These are phyloP conservation scores for Erebia epiphron DNA, from an alignment of 2,888 invertebrate species.

Conservation along the genomic window DNA sequence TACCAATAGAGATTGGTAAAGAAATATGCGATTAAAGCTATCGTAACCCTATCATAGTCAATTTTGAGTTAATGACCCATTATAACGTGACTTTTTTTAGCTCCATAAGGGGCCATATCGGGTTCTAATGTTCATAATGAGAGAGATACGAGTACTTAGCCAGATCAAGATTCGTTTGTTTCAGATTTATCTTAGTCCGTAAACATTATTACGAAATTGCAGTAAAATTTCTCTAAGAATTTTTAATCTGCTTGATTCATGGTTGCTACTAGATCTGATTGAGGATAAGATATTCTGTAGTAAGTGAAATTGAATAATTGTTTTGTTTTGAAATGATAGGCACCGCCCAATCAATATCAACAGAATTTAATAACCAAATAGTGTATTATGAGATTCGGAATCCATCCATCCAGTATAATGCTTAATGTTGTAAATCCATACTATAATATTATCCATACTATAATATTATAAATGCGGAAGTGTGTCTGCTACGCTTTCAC, in stretches of 20 bases:
- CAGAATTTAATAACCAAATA: no score
- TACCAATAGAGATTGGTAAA: constrained; percentile 19
- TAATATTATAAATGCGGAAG: no score
- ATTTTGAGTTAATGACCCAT: constrained; percentile 25
- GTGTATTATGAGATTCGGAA: no score
- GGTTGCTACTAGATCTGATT: no score
- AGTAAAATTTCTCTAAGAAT: not conserved
- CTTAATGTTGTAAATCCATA: no score
- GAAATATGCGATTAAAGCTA: constrained; percentile 21
- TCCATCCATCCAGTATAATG: no score
- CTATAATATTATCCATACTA: no score
- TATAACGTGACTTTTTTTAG: constrained; percentile 14
- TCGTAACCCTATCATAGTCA: constrained; percentile 25
- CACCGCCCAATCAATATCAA: no score
- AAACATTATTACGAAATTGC: not conserved
- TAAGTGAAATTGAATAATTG: no score
- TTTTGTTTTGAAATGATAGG: no score
- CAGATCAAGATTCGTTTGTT: constrained; percentile 15
- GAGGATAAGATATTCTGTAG: no score
- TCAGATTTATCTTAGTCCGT: constrained; percentile 15
- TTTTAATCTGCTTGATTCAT: not conserved
- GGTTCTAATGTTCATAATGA: constrained; percentile 20
- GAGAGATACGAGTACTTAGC: constrained; percentile 16
- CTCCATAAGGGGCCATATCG: constrained; percentile 10
- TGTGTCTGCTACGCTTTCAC: no score